Evolutionary conservation across 2,113 vertebrate genomes (phyloP).

Genomic region (Perca flavescens): DNA sequence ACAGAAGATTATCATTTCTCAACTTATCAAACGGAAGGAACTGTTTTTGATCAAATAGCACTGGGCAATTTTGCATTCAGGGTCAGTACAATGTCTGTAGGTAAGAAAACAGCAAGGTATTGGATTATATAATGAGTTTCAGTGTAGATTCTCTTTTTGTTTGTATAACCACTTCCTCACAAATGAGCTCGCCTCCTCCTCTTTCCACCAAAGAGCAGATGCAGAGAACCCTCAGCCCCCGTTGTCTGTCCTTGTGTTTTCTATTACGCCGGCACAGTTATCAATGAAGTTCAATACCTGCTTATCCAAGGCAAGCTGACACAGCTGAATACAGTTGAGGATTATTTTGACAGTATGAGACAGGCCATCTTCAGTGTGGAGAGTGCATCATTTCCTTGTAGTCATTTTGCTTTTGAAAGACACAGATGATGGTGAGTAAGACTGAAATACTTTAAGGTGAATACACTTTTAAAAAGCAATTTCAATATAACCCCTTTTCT

Average conservation of each 20-base stretch:
- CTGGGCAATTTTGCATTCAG: constrained; percentile 56
- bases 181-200: constrained; percentile 56
- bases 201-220: constrained; percentile 46
- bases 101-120: constrained; percentile 35
- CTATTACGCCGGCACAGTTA: constrained; percentile 41
- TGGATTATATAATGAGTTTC: constrained; percentile 57
- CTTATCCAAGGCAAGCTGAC: constrained; percentile 51
- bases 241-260: constrained; percentile 50
- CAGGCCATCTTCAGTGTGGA: constrained; percentile 17
- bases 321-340: constrained; percentile 52
- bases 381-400: constrained; percentile 60
- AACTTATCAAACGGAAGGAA: constrained; percentile 57
- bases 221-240: constrained; percentile 29
- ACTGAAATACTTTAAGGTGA: constrained; percentile 46
- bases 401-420: constrained; percentile 51
- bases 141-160: constrained; percentile 27
- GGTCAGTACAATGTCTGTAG: constrained; percentile 48
- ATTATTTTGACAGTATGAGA: constrained; percentile 62
- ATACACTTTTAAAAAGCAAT: constrained; percentile 56
- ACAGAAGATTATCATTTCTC: constrained; percentile 67
- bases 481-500: constrained; percentile 32
- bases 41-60: constrained; percentile 58
- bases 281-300: constrained; percentile 56
- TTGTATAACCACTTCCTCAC: constrained; percentile 46
- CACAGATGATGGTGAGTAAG: constrained; percentile 42